Evolutionary conservation across 2,113 vertebrate genomes (phyloP).

Genomic region (Amia ocellicauda): DNA sequence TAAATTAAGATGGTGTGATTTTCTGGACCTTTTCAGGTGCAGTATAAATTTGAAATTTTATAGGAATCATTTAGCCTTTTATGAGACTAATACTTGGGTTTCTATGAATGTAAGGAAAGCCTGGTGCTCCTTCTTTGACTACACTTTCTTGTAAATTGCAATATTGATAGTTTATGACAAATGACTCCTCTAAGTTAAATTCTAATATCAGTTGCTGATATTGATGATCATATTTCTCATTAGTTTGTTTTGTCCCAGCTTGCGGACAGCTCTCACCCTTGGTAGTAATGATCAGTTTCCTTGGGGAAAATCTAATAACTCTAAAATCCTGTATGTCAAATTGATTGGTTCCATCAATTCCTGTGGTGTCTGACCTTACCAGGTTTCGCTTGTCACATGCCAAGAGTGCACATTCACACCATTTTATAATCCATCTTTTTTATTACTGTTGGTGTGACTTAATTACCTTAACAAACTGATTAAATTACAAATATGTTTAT

Average conservation of each 20-base stretch:
- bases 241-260: conserved; percentile 26
- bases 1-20: conserved; percentile 35
- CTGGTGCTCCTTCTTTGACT: conserved; percentile 40
- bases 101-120: conserved; percentile 52
- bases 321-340: conserved; percentile 24
- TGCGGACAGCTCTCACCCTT: conserved; percentile 28
- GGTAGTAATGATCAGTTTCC: conserved; percentile 40
- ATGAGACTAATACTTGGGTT: conserved; percentile 43
- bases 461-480: conserved; percentile 59
- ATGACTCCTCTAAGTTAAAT: conserved; percentile 43
- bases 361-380: conserved; percentile 55
- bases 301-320: conserved; percentile 39
- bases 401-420: conserved; percentile 34
- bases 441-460: conserved; percentile 59
- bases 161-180: conserved; percentile 50
- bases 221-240: conserved; percentile 40
- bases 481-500: conserved; percentile 33
- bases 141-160: conserved; percentile 45
- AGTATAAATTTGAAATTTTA: conserved; percentile 44
- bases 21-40: conserved; percentile 40
- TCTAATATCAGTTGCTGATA: conserved; percentile 37
- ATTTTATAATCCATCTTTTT: conserved; percentile 59
- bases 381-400: conserved; percentile 47
- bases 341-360: conserved; percentile 61
- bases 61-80: conserved; percentile 54